A percentile compares a stretch with the other conserved stretches of the same genome.
Evolutionary conservation across 1,140 invertebrate species (phyloP).

Genomic region (Sitodiplosis mosellana): DNA sequence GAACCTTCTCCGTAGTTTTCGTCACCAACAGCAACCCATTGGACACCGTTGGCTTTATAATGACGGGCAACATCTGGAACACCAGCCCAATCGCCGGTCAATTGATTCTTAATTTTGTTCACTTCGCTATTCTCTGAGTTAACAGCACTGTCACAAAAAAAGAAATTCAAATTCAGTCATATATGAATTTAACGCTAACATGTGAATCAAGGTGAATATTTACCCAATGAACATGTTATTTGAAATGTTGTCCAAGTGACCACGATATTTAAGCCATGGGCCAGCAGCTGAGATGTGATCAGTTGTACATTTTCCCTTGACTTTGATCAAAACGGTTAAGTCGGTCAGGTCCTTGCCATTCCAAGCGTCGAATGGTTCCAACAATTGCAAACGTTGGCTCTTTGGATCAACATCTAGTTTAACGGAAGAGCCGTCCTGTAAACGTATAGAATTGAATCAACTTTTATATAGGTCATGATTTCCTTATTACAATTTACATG

Average conservation of each 20-base stretch:
- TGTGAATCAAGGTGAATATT: constrained; percentile 12
- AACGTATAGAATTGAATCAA: not conserved
- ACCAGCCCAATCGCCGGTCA: constrained; percentile 68
- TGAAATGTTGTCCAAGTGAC: constrained; percentile 98
- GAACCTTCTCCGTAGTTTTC: constrained; percentile 97
- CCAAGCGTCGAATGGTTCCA: constrained; percentile 92
- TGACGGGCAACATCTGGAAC: constrained; percentile 88
- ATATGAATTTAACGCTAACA: not conserved
- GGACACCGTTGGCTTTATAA: constrained; percentile 78
- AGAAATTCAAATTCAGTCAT: not conserved
- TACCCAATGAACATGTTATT: constrained; percentile 99
- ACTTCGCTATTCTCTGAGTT: constrained; percentile 93
- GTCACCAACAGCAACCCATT: constrained; percentile 92
- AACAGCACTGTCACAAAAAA: constrained; percentile 55
- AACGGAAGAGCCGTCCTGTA: constrained; percentile 25
- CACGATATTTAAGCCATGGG: constrained; percentile 97
- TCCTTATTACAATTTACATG: not conserved
- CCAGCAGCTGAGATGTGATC: constrained; percentile 99
- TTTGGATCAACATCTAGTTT: constrained; percentile 71
- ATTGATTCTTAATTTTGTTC: constrained; percentile 88
- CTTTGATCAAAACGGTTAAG: constrained; percentile 87
- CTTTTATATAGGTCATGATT: not conserved
- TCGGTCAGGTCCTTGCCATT: constrained; percentile 88
- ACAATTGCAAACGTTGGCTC: constrained; percentile 83
- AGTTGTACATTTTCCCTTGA: constrained; percentile 96